A percentile compares a stretch with the other conserved stretches of the same genome.
Conservation (phyloP, 2,797 vertebrate species). For the Pangasius djambal region DNA sequence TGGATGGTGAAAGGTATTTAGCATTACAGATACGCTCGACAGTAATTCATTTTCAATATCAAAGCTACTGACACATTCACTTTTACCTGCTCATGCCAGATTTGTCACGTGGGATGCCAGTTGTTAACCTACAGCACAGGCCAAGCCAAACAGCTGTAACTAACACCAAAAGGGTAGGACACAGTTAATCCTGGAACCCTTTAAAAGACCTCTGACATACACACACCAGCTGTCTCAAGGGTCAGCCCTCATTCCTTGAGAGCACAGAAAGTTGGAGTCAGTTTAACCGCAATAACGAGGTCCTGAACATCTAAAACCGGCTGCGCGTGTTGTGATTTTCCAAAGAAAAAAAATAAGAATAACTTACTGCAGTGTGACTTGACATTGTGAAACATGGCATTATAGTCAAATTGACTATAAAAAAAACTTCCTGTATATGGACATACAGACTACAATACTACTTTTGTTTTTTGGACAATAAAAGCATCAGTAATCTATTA, state of each 20-base stretch:
- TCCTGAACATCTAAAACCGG: neutral
- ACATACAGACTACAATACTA: neutral
- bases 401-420: neutral
- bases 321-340: neutral
- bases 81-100: neutral
- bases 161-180: slow-evolving; percentile 13
- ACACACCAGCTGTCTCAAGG: slow-evolving; percentile 28
- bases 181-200: slow-evolving; percentile 16
- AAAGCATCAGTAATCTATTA: neutral
- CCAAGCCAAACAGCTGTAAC: slow-evolving; percentile 40
- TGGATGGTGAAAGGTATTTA: neutral
- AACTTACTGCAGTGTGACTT: neutral
- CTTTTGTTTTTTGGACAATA: neutral
- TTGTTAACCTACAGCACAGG: slow-evolving; percentile 27
- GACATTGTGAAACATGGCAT: neutral
- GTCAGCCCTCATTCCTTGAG: slow-evolving; percentile 21
- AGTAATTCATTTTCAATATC: neutral
- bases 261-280: neutral
- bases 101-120: slow-evolving; percentile 19
- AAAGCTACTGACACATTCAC: neutral
- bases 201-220: slow-evolving; percentile 16
- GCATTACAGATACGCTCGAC: neutral
- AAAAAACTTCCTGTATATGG: neutral
- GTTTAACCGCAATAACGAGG: neutral
- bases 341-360: neutral